Conservation (phyloP, 2,113 vertebrate species). For the Hemichromis elongatus region DNA sequence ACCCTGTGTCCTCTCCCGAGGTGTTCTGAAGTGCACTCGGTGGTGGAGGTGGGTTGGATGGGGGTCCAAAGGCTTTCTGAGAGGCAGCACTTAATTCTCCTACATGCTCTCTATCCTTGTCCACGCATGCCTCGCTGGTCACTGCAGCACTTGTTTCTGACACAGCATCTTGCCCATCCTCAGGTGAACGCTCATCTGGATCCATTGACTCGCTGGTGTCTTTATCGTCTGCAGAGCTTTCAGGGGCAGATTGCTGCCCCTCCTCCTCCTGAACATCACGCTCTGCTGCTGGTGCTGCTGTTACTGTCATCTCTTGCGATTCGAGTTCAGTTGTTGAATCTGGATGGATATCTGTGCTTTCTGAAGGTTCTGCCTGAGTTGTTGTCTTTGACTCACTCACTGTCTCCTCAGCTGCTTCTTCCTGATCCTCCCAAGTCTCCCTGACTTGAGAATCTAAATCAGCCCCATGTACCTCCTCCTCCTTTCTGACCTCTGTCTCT, state of each 20-base stretch:
- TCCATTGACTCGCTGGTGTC: background rate
- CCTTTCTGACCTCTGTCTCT: conserved; percentile 6
- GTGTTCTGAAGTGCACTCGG: conserved; percentile 25
- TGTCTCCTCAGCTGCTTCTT: background rate
- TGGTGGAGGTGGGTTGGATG: conserved; percentile 67
- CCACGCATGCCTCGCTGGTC: background rate
- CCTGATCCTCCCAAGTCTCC: conserved; percentile 8
- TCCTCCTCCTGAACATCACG: background rate
- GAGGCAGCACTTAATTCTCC: background rate
- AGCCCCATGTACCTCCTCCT: background rate
- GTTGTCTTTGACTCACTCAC: background rate
- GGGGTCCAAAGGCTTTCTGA: conserved; percentile 45
- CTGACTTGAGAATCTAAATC: background rate
- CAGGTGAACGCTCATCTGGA: background rate
- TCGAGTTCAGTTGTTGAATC: background rate
- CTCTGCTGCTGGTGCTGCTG: background rate
- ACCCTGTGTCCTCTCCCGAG: conserved; percentile 20
- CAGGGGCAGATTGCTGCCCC: background rate
- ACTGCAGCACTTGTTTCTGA: background rate
- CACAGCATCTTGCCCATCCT: background rate
- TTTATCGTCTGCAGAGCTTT: background rate
- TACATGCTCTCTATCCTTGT: background rate
- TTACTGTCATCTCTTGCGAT: background rate
- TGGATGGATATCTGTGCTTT: background rate
- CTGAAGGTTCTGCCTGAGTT: background rate